A percentile compares a stretch with the other conserved stretches of the same genome.
These are phyloP conservation scores for Lamellibrachia luymesi DNA, from an alignment of 1,140 invertebrate species.

Conservation along the genomic window DNA sequence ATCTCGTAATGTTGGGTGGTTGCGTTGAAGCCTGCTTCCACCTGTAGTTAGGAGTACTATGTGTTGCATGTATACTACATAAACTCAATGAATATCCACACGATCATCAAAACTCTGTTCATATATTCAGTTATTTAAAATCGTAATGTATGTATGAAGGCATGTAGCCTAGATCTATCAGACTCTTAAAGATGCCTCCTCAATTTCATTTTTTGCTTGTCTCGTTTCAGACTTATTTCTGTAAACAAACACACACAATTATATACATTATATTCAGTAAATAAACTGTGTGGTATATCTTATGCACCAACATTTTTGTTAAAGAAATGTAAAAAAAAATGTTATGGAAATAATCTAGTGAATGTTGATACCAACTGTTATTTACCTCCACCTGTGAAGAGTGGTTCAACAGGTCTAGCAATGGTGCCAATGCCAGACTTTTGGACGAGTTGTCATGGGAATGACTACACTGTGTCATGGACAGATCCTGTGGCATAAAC, in stretches of 20 bases:
- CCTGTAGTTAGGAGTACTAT: constrained; percentile 32
- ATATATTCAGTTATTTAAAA: no score
- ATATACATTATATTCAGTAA: no score
- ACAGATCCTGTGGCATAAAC: constrained; percentile 46
- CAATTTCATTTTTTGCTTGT: no score
- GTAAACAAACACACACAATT: no score
- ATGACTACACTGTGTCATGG: constrained; percentile 25
- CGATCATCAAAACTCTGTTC: no score
- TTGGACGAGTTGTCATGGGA: constrained; percentile 49
- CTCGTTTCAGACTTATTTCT: no score
- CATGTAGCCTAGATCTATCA: no score
- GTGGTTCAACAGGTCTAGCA: constrained; percentile 79
- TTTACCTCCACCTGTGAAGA: constrained; percentile 57
- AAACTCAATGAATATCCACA: no score
- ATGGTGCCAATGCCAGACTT: constrained; percentile 71
- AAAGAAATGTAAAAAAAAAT: background rate
- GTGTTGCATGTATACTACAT: background rate
- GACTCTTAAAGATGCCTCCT: no score
- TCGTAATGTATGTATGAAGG: no score
- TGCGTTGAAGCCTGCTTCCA: constrained; percentile 58
- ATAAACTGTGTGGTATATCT: no score
- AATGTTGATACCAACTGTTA: background rate
- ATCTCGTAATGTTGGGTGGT: constrained; percentile 62
- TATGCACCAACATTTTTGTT: no score
- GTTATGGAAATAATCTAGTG: background rate